A percentile compares a stretch with the other conserved stretches of the same genome.
Conservation (phyloP, 2,113 vertebrate species). For the Vulpes lagopus region DNA sequence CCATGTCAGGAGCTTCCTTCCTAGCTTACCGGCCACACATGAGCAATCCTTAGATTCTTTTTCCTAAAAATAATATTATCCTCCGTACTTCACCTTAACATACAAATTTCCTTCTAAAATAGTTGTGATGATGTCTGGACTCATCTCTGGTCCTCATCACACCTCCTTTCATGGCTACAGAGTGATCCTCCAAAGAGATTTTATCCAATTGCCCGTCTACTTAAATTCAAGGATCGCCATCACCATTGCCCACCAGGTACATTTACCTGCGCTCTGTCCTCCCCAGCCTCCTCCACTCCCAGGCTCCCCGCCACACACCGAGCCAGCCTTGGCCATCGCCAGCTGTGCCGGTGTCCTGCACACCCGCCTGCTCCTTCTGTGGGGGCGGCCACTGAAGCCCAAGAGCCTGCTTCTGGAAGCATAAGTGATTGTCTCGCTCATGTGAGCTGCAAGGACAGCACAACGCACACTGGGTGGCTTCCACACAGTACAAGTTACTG, state of each 20-base stretch:
- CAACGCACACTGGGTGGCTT: neutral
- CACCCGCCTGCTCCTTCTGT: neutral
- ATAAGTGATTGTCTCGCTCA: neutral
- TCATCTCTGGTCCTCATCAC: neutral
- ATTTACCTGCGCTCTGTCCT: no score
- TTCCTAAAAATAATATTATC: neutral
- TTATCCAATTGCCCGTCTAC: neutral
- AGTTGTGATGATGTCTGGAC: neutral
- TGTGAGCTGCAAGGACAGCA: neutral
- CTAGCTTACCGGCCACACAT: neutral
- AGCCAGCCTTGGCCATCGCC: no score
- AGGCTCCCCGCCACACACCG: neutral
- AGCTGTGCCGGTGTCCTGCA: neutral
- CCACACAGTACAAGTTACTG: neutral
- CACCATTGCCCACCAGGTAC: neutral
- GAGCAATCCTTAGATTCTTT: neutral
- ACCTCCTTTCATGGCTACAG: neutral
- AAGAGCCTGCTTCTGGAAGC: neutral
- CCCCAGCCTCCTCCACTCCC: neutral
- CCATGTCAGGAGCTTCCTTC: neutral
- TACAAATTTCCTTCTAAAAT: neutral
- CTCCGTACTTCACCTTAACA: neutral
- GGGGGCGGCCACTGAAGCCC: neutral
- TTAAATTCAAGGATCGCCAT: neutral
- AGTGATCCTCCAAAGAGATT: neutral